Evolutionary conservation across 2,888 invertebrate species (phyloP), one percentile per base, ranked within the genome.

Genomic region (Entomobrya proxima): DNA sequence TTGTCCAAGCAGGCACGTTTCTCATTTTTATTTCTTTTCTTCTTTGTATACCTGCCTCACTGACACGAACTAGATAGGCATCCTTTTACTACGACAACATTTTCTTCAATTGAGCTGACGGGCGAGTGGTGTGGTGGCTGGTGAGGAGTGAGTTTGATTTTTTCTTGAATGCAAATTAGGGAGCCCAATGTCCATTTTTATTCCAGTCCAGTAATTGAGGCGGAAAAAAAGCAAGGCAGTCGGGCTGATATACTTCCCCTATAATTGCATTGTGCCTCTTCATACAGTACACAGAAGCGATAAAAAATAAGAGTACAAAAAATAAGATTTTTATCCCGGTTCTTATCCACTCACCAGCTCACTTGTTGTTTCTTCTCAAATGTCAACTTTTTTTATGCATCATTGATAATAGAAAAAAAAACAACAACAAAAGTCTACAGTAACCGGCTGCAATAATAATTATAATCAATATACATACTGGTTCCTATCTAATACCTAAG

Each of bases 101-200:
- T 52, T 44, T 55, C 74, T 64, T 75, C 72, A 35, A 72, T 78
- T 78, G 75, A 47, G 32, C 76, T 24, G 24, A 47, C 37, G 37
- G 18, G 27, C 50, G 7, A 50, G 72, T 18, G 27, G 47, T 50
- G 47, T 77, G 44, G 58, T 37, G 35, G 15, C 13, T 75, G 21
- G 32, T 76, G 52, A 64, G 52, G 15, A 72, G 44, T 64, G 37
- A 77, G 69, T 69, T 32, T 44, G 75, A 82, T 77, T 78, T 78
- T 86, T 86, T 86, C 83, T 84, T 82, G 78, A 81, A 89, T 89
- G 88, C 88, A 89, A 89, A 89, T 89, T 88, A 88, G 88, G 85
- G 74, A 86, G 86, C 74, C 87, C 88, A 89, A 84, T 89, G 88
- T 88, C 89, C 89, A 89, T 88, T 89, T 84, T 88, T 87, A 81